A percentile compares a stretch with the other conserved stretches of the same genome.
phyloP scores from a whole-genome alignment of 2,113 vertebrate species.

The Nothoprocta pentlandii region DNA sequence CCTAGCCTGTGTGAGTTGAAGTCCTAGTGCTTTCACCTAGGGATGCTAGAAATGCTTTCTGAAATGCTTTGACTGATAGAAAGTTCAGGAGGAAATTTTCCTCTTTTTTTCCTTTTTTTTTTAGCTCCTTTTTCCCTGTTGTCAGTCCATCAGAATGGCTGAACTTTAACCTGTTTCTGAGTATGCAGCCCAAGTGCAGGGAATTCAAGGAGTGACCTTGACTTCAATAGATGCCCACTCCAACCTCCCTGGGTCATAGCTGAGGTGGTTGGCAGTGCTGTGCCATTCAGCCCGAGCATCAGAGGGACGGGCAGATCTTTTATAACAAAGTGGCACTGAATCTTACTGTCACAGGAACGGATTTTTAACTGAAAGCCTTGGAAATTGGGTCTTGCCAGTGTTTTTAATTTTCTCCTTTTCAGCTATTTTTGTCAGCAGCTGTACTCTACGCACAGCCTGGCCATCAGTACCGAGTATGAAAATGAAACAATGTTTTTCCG shows the following conservation, averaged over 20 bases:
- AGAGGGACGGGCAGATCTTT: background rate
- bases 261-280: background rate
- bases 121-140: background rate
- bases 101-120: background rate
- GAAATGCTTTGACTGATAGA: background rate
- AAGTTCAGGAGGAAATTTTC: background rate
- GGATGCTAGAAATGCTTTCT: background rate
- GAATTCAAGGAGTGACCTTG: rapidly evolving
- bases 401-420: conserved; percentile 53
- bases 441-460: conserved; percentile 25
- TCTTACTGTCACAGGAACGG: background rate
- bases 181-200: background rate
- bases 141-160: background rate
- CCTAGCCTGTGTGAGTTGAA: background rate
- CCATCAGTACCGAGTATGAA: background rate
- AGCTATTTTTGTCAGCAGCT: conserved; percentile 44
- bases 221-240: background rate
- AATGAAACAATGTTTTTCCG: background rate
- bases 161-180: background rate
- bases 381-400: conserved; percentile 18
- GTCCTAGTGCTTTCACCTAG: background rate
- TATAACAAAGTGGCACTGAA: background rate
- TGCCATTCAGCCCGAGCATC: background rate
- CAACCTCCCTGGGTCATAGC: rapidly evolving
- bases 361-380: conserved; percentile 18